Percentiles rank a stretch among this genome's conserved stretches.
Conservation (phyloP, 1,140 invertebrate genomes). For the Brachionus asplanchnoidis region DNA sequence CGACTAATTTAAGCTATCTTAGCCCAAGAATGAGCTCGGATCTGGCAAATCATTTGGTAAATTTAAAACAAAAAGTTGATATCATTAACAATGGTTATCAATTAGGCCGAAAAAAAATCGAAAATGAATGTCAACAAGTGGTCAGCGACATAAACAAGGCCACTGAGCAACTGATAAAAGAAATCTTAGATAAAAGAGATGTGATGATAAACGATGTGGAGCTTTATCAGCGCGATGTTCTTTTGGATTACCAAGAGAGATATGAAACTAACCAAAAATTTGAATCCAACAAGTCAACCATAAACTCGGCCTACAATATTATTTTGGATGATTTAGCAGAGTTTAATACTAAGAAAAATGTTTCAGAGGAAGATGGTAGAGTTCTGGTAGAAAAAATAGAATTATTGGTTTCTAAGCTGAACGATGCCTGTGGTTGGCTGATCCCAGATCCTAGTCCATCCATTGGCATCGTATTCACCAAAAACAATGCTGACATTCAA, state of each 20-base stretch:
- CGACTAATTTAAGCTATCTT: not conserved
- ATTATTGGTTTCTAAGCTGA: not conserved
- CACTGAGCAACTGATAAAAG: not conserved
- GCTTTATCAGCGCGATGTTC: not conserved
- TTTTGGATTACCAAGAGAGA: constrained; percentile 6
- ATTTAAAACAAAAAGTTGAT: constrained; percentile 7
- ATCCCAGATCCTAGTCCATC: not conserved
- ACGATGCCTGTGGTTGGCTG: not conserved
- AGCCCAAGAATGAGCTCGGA: not conserved
- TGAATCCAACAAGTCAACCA: not conserved
- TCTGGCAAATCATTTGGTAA: not conserved
- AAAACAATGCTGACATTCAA: not conserved
- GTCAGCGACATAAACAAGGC: not conserved
- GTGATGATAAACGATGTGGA: constrained; percentile 11
- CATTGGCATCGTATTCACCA: not conserved
- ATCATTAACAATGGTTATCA: constrained; percentile 20
- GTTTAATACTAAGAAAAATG: not conserved
- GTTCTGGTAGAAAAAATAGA: not conserved
- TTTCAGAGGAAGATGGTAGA: not conserved
- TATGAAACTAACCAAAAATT: constrained; percentile 8
- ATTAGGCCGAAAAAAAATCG: not conserved
- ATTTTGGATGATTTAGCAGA: not conserved
- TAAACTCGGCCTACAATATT: not conserved
- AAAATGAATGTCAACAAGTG: not conserved
- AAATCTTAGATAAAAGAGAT: not conserved